Evolutionary conservation across 1,140 invertebrate genomes (phyloP).

Genomic region (Pemphigus obesinymphae): DNA sequence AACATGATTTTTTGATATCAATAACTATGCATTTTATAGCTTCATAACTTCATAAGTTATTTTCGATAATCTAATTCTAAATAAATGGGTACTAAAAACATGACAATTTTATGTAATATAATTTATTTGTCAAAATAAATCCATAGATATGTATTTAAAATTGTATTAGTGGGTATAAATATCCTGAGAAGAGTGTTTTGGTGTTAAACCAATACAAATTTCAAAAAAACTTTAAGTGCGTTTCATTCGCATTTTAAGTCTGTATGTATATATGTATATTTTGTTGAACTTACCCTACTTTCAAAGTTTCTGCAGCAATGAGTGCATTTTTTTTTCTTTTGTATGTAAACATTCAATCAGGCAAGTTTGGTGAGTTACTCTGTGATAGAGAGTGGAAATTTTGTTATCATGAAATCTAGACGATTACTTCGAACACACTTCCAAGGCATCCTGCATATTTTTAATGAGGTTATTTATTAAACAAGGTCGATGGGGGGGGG

Average conservation of each 20-base stretch:
- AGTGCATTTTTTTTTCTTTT: background rate
- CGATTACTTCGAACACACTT: background rate
- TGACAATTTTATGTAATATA: no score
- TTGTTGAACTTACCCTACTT: background rate
- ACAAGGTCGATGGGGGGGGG: background rate
- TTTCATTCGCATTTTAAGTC: background rate
- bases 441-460: background rate
- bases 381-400: background rate
- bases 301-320: background rate
- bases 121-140: no score
- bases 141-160: no score
- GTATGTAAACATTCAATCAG: background rate
- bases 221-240: background rate
- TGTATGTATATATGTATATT: no score
- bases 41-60: no score
- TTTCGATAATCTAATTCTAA: no score
- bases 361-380: background rate
- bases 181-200: background rate
- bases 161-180: no score
- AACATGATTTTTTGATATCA: no score
- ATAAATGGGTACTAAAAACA: no score
- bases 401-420: constrained; percentile 21
- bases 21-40: no score
- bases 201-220: background rate
- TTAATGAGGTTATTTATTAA: constrained; percentile 28